Percentiles rank a stretch among this genome's conserved stretches.
Evolutionary conservation across 2,888 invertebrate species (phyloP).

Genomic region (Drosophila siamana): DNA sequence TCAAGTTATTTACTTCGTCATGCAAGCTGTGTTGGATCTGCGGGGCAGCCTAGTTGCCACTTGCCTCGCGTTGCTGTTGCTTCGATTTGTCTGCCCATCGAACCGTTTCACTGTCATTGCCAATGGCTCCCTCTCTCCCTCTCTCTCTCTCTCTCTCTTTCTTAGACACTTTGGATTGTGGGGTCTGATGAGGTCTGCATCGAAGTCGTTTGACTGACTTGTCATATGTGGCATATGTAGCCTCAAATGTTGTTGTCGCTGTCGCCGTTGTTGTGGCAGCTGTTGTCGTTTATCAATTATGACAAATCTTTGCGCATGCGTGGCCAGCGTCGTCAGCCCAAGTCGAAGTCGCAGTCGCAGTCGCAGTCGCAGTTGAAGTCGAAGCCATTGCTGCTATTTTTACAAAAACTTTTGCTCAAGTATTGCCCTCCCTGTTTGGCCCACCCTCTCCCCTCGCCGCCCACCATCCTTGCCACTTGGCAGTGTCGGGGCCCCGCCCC

Average conservation of each 20-base stretch:
- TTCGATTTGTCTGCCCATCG: slow-evolving; percentile 70
- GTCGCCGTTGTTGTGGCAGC: slow-evolving; percentile 39
- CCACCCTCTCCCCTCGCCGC: not conserved
- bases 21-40: no score
- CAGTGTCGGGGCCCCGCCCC: slow-evolving; percentile 16
- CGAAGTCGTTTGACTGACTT: slow-evolving; percentile 43
- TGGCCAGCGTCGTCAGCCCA: slow-evolving; percentile 66
- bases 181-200: slow-evolving; percentile 27
- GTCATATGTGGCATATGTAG: slow-evolving; percentile 60
- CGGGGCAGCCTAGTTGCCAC: not conserved
- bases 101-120: slow-evolving; percentile 66
- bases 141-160: not conserved
- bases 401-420: slow-evolving; percentile 61
- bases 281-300: slow-evolving; percentile 84
- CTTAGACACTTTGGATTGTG: slow-evolving; percentile 16
- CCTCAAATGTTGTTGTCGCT: slow-evolving; percentile 33
- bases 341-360: not conserved
- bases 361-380: not conserved
- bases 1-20: no score
- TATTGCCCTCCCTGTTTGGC: slow-evolving; percentile 25
- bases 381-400: slow-evolving; percentile 62
- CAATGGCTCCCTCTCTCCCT: slow-evolving; percentile 24
- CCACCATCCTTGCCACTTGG: not conserved
- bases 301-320: slow-evolving; percentile 85
- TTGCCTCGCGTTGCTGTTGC: slow-evolving; percentile 24